Conservation (phyloP, 2,888 invertebrate species). For the Xestia xanthographa region DNA sequence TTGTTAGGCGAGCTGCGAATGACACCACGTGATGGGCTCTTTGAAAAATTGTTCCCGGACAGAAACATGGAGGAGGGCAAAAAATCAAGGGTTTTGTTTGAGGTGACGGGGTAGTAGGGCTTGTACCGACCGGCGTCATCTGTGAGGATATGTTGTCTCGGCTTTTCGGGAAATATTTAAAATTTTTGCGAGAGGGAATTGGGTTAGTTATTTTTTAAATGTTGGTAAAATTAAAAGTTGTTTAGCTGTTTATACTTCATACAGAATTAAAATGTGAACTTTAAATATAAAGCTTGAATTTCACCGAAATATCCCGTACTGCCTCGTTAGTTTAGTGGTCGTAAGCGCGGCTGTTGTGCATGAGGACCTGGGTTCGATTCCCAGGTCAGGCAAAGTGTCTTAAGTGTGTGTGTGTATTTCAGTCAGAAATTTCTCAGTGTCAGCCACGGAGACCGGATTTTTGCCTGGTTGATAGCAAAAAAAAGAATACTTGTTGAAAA, state of each 20-base stretch:
- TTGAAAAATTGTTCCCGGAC: conserved; percentile 67
- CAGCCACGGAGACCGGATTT: no score
- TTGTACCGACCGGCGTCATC: conserved; percentile 22
- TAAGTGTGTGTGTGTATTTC: no score
- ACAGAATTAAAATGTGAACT: no score
- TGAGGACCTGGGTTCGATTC: no score
- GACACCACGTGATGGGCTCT: conserved; percentile 73
- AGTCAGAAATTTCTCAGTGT: no score
- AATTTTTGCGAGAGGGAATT: not conserved
- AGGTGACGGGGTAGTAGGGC: conserved; percentile 19
- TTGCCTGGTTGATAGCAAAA: no score
- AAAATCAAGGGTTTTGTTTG: conserved; percentile 62
- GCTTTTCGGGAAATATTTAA: conserved; percentile 20
- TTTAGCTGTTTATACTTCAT: not conserved
- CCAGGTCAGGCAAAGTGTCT: no score
- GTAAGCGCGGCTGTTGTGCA: no score
- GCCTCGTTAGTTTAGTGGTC: no score
- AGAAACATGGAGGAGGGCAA: conserved; percentile 54
- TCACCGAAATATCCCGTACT: no score
- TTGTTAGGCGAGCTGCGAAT: conserved; percentile 77
- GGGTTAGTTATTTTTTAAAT: not conserved
- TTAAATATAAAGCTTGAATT: not conserved
- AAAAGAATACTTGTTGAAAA: not conserved
- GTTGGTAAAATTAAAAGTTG: not conserved
- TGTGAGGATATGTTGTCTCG: conserved; percentile 26